Base-by-base conservation (phyloP, 2,113 vertebrate species). In the Calypte anna region DNA sequence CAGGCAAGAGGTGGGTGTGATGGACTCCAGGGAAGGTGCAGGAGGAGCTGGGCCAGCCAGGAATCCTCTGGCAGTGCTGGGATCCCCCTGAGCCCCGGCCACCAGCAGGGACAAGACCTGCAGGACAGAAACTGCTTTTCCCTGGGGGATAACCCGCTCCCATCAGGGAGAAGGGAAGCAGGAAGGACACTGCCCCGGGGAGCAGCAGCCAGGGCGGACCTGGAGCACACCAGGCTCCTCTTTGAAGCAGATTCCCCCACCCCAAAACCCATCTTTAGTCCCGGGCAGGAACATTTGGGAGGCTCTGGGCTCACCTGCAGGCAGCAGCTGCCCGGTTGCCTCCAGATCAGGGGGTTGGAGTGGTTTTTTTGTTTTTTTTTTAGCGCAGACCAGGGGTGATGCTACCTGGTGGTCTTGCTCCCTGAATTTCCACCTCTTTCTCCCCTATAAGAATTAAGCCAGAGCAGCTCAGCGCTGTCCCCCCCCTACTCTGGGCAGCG, bases 401-500 rank as follows among this genome's bases (percentile, higher is more conserved):
- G 46, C 40, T 93, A 27, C 83, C 80, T 31, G 40, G 30, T 69
- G 61, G n/a, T 20, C 31, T 51, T n/a, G 8, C 5, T 73, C 57
- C 24, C 36, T 46, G n/a, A 11, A 2, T 58, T 81, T 67, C 44
- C 62, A 69, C 31, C 40, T 78, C 40, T 40, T 10, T 19, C 3
- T 21, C 10, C 10, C 15, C 24, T 4, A 3, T 2, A 31, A 31
- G 20, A 48, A 48, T 20, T 19, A 61, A 10, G 20, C 6, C 25
- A 16, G 43, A 46, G 24, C 3, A 1, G 11, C 72, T 88, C 44
- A 46, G 57, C 14, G 43, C 14, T 19, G 9, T n/a, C 14, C 44
- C 75, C 59, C 0, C 0, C 48, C 44, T 40, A 10, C 10, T 0
- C 0, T 6, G 22, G 36, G 69, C 80, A 73, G 13, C 1, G 2